Evolutionary conservation across 2,888 invertebrate genomes (phyloP).

Genomic region (Caenorhabditis uteleia): DNA sequence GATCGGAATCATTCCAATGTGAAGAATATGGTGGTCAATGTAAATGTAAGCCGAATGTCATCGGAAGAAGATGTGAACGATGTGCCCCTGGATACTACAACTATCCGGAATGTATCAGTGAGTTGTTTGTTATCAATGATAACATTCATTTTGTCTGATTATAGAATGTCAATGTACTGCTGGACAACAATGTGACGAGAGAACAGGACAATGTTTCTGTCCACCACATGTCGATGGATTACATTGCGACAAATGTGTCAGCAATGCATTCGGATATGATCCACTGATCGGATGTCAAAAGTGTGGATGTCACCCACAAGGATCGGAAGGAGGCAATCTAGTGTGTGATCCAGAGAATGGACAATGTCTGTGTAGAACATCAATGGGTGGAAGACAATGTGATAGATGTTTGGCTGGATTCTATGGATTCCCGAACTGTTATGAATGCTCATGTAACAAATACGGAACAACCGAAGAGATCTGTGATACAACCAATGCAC

Average conservation of each 20-base stretch:
- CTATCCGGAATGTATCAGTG: conserved; percentile 84
- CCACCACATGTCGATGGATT: conserved; percentile 88
- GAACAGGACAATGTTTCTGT: conserved; percentile 89
- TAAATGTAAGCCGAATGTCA: conserved; percentile 87
- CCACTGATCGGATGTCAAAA: conserved; percentile 92
- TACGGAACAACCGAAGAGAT: conserved; percentile 80
- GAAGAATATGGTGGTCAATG: conserved; percentile 95
- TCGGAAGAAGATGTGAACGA: conserved; percentile 83
- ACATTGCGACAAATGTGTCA: conserved; percentile 86
- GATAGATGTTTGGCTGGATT: conserved; percentile 84
- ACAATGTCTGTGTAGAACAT: conserved; percentile 84
- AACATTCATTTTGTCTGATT: conserved; percentile 11
- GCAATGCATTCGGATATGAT: conserved; percentile 89
- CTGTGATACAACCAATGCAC: conserved; percentile 81
- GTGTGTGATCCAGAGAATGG: conserved; percentile 89
- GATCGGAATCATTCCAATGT: conserved; percentile 86
- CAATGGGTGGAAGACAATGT: conserved; percentile 87
- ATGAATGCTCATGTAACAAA: conserved; percentile 75
- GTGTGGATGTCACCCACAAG: conserved; percentile 86
- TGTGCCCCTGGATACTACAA: conserved; percentile 91
- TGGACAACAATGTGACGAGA: conserved; percentile 87
- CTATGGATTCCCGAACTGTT: conserved; percentile 84
- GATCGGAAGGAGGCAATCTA: conserved; percentile 79
- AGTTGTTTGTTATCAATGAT: conserved; percentile 17
- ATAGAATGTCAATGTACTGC: conserved; percentile 75